phyloP scores from a whole-genome alignment of 1,140 invertebrate species.

The Meteorus sp. region DNA sequence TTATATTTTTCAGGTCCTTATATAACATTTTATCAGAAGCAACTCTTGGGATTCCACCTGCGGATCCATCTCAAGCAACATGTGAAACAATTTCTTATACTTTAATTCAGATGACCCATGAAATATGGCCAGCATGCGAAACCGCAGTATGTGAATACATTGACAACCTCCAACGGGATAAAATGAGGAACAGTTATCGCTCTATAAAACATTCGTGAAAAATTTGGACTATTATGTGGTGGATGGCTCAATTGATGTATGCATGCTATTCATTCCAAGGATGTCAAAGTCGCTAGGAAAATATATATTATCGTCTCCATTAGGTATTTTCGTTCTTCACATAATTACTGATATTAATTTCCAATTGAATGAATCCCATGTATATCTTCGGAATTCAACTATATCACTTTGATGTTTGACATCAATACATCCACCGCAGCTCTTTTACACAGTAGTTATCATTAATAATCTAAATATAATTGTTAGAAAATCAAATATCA shows the following conservation, averaged over 20 bases:
- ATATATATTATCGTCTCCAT: too few species aligned
- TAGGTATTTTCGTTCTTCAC: too few species aligned
- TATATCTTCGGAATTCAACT: too few species aligned
- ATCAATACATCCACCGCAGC: too few species aligned
- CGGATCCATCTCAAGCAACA: conserved; percentile 19
- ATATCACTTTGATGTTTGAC: too few species aligned
- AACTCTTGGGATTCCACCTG: conserved; percentile 18
- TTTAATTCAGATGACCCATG: conserved; percentile 17
- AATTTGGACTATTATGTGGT: background rate
- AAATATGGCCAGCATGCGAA: conserved; percentile 21
- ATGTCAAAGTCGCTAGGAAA: too few species aligned
- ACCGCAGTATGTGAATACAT: conserved; percentile 21
- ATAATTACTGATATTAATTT: too few species aligned
- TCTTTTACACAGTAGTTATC: too few species aligned
- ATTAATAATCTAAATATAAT: too few species aligned
- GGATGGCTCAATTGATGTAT: background rate
- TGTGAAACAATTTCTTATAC: conserved; percentile 16
- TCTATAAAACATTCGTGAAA: background rate
- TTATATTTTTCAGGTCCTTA: conserved; percentile 22
- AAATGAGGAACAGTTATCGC: conserved; percentile 10
- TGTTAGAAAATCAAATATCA: too few species aligned
- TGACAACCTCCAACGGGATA: background rate
- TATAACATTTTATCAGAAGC: conserved; percentile 24
- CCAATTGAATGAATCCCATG: too few species aligned
- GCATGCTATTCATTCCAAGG: too few species aligned